Evolutionary conservation across 2,113 vertebrate species (phyloP).

Genomic region (Megalops atlanticus): DNA sequence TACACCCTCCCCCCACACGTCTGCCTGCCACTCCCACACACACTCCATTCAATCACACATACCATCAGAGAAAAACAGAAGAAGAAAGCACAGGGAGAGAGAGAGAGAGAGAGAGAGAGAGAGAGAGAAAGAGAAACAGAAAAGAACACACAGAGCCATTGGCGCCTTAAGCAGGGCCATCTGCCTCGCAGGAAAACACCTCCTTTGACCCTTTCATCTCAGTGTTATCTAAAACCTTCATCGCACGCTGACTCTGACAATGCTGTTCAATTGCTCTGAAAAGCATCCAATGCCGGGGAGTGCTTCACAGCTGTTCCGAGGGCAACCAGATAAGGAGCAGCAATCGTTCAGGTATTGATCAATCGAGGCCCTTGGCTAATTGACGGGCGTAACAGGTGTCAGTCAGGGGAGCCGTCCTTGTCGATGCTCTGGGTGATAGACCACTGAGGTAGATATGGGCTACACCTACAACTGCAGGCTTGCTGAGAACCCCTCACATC

Average conservation of each 20-base stretch:
- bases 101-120: background rate
- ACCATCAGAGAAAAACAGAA: background rate
- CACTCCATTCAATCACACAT: too few species aligned
- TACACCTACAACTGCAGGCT: too few species aligned
- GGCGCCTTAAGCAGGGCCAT: background rate
- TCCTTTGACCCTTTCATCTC: slow-evolving; percentile 34
- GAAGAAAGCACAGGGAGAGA: background rate
- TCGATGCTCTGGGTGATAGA: background rate
- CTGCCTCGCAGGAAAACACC: slow-evolving; percentile 17
- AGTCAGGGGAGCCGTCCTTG: slow-evolving; percentile 20
- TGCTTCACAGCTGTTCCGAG: slow-evolving; percentile 27
- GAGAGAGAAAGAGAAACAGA: background rate
- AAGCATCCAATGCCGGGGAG: slow-evolving; percentile 19
- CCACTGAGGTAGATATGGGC: background rate
- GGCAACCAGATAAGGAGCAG: slow-evolving; percentile 46
- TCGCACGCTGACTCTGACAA: slow-evolving; percentile 38
- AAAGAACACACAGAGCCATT: background rate
- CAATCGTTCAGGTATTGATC: slow-evolving; percentile 43
- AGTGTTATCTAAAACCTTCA: slow-evolving; percentile 38
- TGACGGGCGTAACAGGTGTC: slow-evolving; percentile 36
- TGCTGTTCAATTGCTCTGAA: slow-evolving; percentile 31
- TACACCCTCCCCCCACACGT: too few species aligned
- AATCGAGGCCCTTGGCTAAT: slow-evolving; percentile 24
- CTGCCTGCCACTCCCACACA: too few species aligned
- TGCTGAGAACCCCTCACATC: too few species aligned